These are phyloP conservation scores for Drosophila imparisetae DNA, from an alignment of 2,888 invertebrate genomes.

Conservation along the genomic window DNA sequence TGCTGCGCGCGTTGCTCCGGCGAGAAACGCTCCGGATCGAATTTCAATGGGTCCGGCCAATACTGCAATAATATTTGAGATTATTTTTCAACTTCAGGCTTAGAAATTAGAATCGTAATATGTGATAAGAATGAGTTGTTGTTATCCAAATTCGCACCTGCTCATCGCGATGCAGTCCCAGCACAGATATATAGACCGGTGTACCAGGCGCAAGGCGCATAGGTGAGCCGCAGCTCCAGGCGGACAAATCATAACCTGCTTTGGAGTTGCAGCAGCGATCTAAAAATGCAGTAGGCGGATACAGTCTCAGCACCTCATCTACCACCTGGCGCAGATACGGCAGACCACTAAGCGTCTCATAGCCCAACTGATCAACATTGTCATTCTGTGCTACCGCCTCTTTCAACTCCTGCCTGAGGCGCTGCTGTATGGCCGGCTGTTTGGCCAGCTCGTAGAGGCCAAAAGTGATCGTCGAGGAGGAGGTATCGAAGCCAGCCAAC, in stretches of 20 bases:
- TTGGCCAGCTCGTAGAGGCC: slow-evolving; percentile 84
- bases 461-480: slow-evolving; percentile 84
- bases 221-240: slow-evolving; percentile 51
- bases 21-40: slow-evolving; percentile 81
- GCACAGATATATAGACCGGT: slow-evolving; percentile 81
- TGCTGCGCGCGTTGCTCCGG: slow-evolving; percentile 70
- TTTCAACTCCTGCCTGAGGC: slow-evolving; percentile 83
- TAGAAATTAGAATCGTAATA: background rate
- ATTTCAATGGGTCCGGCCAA: slow-evolving; percentile 77
- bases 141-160: slow-evolving; percentile 53
- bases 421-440: slow-evolving; percentile 82
- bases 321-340: slow-evolving; percentile 84
- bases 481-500: slow-evolving; percentile 82
- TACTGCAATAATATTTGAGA: slow-evolving; percentile 43
- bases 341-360: slow-evolving; percentile 84
- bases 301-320: slow-evolving; percentile 80
- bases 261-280: slow-evolving; percentile 79
- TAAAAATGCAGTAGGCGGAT: slow-evolving; percentile 82
- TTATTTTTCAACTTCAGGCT: background rate
- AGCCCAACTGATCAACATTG: slow-evolving; percentile 78
- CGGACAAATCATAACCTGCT: slow-evolving; percentile 70
- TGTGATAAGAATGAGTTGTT: background rate
- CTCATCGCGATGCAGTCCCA: slow-evolving; percentile 81
- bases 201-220: slow-evolving; percentile 71
- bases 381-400: slow-evolving; percentile 60